Evolutionary conservation across 2,797 vertebrate species (phyloP), one percentile per base, ranked within the genome.

Genomic region (Tamandua tetradactyla): DNA sequence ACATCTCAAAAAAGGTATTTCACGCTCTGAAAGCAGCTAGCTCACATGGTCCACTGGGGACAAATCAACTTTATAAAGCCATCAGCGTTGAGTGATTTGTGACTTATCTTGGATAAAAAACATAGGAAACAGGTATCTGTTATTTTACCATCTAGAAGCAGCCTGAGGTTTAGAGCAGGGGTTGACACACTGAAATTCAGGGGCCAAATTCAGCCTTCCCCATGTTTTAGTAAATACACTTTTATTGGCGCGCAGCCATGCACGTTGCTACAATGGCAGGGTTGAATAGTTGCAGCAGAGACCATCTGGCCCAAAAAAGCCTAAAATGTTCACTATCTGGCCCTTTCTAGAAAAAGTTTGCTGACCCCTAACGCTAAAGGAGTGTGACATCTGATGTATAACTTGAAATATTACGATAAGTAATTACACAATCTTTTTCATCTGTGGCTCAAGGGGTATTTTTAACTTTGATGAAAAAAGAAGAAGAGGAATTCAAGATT

Each of bases 371-470:
- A 14, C 22, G 79, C n/a, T 64, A 91, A 87, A 89, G 47, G 7
- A 81, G 35, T 61, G 20, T 61, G 35, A 89, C 44, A 15, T 23
- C 27, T 47, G 25, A 47, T 30, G n/a, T 64, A 61, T 83, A 22
- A n/a, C 83, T 87, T 93, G n/a, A 93, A 96, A 91, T 90, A 91
- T 84, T 59, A 61, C n/a, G 76, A 69, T 69, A 84, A 96, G 71
- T 35, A 95, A 35, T 86, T 86, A 81, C 9, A 92, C 23, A 72
- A 42, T 49, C 87, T 92, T 84, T 87, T 69, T 35, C 94, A 27
- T 9, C 5, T 42, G 30, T 71, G 13, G 6, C 40, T 83, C 62
- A 92, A 91, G 89, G 35, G 59, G 4, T 71, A 27, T 68, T 44
- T 92, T 9, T 83, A 90, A 11, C 20, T 90, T 94, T 66, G 64